phyloP scores from a whole-genome alignment of 2,113 vertebrate genomes.

The Tragelaphus strepsiceros region DNA sequence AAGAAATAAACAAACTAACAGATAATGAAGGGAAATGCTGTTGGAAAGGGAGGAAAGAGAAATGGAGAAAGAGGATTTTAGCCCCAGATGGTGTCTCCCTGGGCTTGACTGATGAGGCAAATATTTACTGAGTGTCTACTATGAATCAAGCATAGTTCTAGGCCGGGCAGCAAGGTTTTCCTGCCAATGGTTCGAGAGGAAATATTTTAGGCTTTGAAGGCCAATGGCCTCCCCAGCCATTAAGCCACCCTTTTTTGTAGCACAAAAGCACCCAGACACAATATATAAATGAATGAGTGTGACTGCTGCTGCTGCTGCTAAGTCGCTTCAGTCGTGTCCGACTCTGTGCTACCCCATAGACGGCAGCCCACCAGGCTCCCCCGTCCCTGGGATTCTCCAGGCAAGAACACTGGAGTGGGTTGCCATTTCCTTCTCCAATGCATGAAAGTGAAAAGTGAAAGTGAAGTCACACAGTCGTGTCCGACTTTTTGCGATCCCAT shows the following conservation, averaged over 20 bases:
- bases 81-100: neutral
- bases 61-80: neutral
- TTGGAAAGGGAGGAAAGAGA: neutral
- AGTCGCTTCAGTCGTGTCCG: too few species aligned
- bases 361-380: too few species aligned
- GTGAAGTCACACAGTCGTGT: too few species aligned
- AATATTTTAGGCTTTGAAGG: neutral
- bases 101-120: neutral
- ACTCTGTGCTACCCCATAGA: too few species aligned
- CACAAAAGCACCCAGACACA: neutral
- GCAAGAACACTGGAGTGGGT: too few species aligned
- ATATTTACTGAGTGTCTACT: neutral
- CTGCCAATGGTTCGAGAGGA: neutral
- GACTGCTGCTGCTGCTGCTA: too few species aligned
- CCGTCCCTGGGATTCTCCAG: too few species aligned
- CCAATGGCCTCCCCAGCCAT: neutral
- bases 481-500: too few species aligned
- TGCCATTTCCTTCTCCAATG: too few species aligned
- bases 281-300: neutral
- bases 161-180: constrained; percentile 26
- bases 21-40: neutral
- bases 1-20: neutral
- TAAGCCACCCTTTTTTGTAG: neutral
- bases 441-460: too few species aligned
- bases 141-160: constrained; percentile 33